These are phyloP conservation scores for Diaperis boleti DNA, from an alignment of 2,888 invertebrate genomes.

Conservation along the genomic window DNA sequence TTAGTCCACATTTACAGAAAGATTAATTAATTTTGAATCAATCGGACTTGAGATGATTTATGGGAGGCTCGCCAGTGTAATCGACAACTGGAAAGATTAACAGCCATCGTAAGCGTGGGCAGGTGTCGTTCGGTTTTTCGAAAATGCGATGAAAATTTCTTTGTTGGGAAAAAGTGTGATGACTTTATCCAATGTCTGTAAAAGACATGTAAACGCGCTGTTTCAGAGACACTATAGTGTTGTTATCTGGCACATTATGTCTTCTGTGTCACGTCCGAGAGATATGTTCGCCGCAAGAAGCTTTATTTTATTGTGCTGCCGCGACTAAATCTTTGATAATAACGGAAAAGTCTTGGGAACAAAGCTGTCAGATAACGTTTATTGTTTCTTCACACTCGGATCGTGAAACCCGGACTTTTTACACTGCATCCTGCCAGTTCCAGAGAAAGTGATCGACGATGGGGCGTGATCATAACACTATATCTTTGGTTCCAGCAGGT, in stretches of 20 bases:
- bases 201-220: slow-evolving; percentile 52
- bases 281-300: slow-evolving; percentile 56
- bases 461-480: too few relatives aligned
- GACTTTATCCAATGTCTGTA: slow-evolving; percentile 42
- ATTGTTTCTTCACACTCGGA: slow-evolving; percentile 51
- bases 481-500: too few relatives aligned
- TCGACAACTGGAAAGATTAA: slow-evolving; percentile 25
- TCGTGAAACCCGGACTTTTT: slow-evolving; percentile 16
- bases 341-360: slow-evolving; percentile 52
- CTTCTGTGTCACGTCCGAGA: slow-evolving; percentile 59
- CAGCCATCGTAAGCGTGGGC: slow-evolving; percentile 7
- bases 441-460: slow-evolving; percentile 24
- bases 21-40: slow-evolving; percentile 40
- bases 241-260: slow-evolving; percentile 60
- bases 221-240: slow-evolving; percentile 52
- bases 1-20: slow-evolving; percentile 42
- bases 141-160: too few relatives aligned
- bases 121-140: too few relatives aligned
- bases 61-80: slow-evolving; percentile 19
- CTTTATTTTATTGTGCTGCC: slow-evolving; percentile 53
- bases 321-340: slow-evolving; percentile 53
- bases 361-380: slow-evolving; percentile 48
- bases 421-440: not conserved
- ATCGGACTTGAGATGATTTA: slow-evolving; percentile 19
- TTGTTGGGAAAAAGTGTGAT: slow-evolving; percentile 12